Evolutionary conservation across 2,113 vertebrate species (phyloP).

Genomic region (Potamarius usumacintae): DNA sequence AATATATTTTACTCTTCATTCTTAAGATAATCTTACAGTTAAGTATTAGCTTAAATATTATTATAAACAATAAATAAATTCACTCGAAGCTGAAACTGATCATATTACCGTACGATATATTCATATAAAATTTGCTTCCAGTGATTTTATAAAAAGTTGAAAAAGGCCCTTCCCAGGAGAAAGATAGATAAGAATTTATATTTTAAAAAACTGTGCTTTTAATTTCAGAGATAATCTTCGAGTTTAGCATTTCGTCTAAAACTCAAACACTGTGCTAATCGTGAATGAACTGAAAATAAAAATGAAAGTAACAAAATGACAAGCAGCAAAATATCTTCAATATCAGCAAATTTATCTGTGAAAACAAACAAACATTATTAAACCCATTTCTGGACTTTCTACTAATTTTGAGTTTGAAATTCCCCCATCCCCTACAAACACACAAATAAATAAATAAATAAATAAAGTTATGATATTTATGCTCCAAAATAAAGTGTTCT

Average conservation of each 20-base stretch:
- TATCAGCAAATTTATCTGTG: neutral
- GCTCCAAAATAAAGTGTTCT: neutral
- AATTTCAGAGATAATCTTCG: neutral
- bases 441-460: neutral
- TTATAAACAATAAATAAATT: neutral
- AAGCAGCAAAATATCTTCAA: neutral
- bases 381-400: neutral
- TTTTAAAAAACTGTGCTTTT: neutral
- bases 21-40: neutral
- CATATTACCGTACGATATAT: neutral
- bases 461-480: neutral
- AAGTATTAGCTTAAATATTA: neutral
- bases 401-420: no score
- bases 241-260: neutral
- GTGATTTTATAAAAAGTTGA: neutral
- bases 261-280: no score
- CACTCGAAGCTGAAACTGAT: neutral
- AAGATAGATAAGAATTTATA: no score
- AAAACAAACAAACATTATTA: neutral
- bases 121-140: neutral
- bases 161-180: neutral
- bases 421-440: neutral
- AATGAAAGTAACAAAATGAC: neutral
- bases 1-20: neutral
- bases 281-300: no score